A percentile compares a stretch with the other conserved stretches of the same genome.
Conservation (phyloP, 2,888 invertebrate genomes). For the Myathropa florea region DNA sequence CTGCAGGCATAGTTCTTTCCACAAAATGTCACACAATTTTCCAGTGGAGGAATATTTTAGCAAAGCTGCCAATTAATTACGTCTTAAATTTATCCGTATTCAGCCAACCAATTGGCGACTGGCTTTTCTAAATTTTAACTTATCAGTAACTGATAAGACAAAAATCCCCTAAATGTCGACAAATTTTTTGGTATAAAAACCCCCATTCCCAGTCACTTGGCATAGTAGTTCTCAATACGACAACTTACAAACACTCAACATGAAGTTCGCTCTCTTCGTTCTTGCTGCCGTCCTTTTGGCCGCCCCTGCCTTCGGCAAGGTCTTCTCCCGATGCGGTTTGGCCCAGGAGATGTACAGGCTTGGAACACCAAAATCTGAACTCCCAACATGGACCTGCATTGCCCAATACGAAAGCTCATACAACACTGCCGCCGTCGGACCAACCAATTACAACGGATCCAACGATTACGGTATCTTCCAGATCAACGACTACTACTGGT, state of each 20-base stretch:
- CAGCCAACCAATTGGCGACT: too few relatives aligned
- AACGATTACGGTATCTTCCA: slow-evolving; percentile 80
- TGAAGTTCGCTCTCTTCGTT: slow-evolving; percentile 39
- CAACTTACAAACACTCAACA: slow-evolving; percentile 5
- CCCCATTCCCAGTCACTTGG: background rate
- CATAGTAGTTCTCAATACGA: slow-evolving; percentile 6
- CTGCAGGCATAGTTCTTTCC: too few relatives aligned
- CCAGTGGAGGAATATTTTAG: too few relatives aligned
- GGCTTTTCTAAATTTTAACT: background rate
- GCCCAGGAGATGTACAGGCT: slow-evolving; percentile 77
- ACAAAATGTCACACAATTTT: too few relatives aligned
- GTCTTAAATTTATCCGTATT: too few relatives aligned
- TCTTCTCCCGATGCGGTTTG: slow-evolving; percentile 75
- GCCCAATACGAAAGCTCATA: slow-evolving; percentile 78
- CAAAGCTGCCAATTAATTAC: too few relatives aligned
- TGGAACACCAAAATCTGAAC: slow-evolving; percentile 76
- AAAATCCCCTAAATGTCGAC: background rate
- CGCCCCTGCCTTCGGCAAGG: slow-evolving; percentile 72
- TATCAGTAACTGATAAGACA: background rate
- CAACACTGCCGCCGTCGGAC: slow-evolving; percentile 81
- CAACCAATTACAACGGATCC: slow-evolving; percentile 81
- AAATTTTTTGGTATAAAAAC: background rate
- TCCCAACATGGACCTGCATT: slow-evolving; percentile 77
- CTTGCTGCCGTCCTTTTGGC: slow-evolving; percentile 56
- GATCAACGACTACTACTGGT: slow-evolving; percentile 80